Evolutionary conservation across 2,113 vertebrate genomes (phyloP).

Genomic region (Clarias batrachus): DNA sequence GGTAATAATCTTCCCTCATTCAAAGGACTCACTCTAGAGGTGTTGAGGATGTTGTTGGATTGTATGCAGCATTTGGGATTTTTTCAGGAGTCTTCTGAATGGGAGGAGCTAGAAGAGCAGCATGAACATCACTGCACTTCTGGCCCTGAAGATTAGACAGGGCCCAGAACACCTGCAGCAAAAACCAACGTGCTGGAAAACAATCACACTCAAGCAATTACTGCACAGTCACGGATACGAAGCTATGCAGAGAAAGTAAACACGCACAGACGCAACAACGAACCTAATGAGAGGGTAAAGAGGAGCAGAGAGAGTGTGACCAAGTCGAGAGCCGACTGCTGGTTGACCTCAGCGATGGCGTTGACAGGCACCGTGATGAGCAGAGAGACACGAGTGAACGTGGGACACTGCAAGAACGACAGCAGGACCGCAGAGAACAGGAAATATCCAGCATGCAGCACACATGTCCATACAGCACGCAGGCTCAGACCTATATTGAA

Average conservation of each 20-base stretch:
- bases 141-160: slow-evolving; percentile 37
- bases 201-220: not conserved
- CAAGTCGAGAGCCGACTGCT: slow-evolving; percentile 71
- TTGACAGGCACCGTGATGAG: slow-evolving; percentile 74
- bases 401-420: slow-evolving; percentile 72
- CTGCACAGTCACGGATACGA: not conserved
- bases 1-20: not conserved
- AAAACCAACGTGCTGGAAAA: slow-evolving; percentile 70
- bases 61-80: not conserved
- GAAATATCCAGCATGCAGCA: slow-evolving; percentile 69
- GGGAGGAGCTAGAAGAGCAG: not conserved
- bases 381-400: slow-evolving; percentile 62
- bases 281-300: slow-evolving; percentile 67
- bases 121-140: not conserved
- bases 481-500: slow-evolving; percentile 67
- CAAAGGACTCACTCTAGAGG: slow-evolving; percentile 67
- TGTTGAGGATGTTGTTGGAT: slow-evolving; percentile 66
- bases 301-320: slow-evolving; percentile 68
- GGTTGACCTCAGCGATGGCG: slow-evolving; percentile 67
- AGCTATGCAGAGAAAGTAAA: not conserved
- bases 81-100: slow-evolving; percentile 41
- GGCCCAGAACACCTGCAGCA: slow-evolving; percentile 40
- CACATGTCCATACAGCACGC: slow-evolving; percentile 69
- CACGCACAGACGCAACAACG: not conserved
- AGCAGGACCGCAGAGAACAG: slow-evolving; percentile 68